Evolutionary conservation across 2,888 invertebrate species (phyloP), one percentile per base, ranked within the genome.

Genomic region (Dolichopus griseipennis): DNA sequence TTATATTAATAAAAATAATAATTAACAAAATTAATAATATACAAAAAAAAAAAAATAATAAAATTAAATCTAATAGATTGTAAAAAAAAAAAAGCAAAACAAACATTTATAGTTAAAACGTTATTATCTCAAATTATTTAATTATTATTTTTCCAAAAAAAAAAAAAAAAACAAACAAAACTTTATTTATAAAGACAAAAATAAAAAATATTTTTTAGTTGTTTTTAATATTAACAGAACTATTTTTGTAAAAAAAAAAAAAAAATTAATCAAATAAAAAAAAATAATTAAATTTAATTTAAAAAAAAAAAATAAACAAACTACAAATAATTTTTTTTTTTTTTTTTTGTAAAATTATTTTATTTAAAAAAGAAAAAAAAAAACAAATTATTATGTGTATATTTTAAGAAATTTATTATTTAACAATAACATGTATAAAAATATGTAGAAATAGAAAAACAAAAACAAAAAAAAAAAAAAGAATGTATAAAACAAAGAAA

Each of bases 221-320:
- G 15, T 18, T 52, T 34, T 52, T 52, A 52, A 18, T 18, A 52
- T 52, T 52, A 52, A 52, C 15, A 12, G 15, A 52, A 52, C 52
- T 52, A 52, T 52, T 52, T 52, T 52, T 52, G 52, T 52, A 52
- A 12, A 52, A 52, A 52, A 52, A 52, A 52, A 52, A 52, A 52
- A 52, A 15, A 52, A 52, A 52, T n/a, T n/a, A n/a, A 52, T 18
- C 9, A 52, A 52, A 52, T 18, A 52, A 41, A 41, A 9, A 41
- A 41, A 15, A 41, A 27, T 27, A 41, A 41, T 27, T 5, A 27
- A 27, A 27, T 27, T 27, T 27, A 27, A 27, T 27, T 27, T 27
- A 52, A 52, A n/a, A n/a, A n/a, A n/a, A n/a, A n/a, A n/a, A n/a
- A n/a, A n/a, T n/a, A n/a, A 52, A 52, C 52, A 52, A 52, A 12